Evolutionary conservation across 2,113 vertebrate species (phyloP).

Genomic region (Electrona antarctica): DNA sequence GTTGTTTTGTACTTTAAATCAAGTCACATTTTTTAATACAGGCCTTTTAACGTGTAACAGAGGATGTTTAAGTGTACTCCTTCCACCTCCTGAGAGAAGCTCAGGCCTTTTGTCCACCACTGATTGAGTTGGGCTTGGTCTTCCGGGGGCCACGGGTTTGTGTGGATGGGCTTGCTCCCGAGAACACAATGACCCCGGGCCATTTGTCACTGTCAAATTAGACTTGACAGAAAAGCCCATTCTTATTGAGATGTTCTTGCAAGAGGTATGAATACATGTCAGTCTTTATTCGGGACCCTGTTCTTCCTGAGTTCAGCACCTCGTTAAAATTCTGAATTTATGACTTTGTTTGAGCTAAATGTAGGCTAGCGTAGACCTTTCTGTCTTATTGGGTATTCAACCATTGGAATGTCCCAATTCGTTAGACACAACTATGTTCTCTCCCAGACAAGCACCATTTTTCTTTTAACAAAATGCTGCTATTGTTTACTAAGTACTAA

Average conservation of each 20-base stretch:
- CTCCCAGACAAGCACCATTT: not conserved
- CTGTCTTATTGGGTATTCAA: constrained; percentile 15
- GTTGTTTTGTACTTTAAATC: too few species aligned
- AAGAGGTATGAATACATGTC: constrained; percentile 18
- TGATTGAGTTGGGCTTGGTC: constrained; percentile 21
- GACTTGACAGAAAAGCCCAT: constrained; percentile 11
- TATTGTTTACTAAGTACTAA: constrained; percentile 48
- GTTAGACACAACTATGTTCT: not conserved
- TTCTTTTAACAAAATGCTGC: constrained; percentile 21
- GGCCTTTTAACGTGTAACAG: too few species aligned
- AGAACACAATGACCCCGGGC: constrained; percentile 19
- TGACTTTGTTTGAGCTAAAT: constrained; percentile 3
- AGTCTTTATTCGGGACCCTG: constrained; percentile 46
- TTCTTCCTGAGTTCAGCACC: constrained; percentile 22
- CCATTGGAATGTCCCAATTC: not conserved
- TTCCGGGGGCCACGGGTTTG: constrained; percentile 14
- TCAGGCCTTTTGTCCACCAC: not conserved
- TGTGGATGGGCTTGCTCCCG: constrained; percentile 18
- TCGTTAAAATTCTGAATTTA: constrained; percentile 31
- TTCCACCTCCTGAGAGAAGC: not conserved
- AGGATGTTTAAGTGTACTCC: too few species aligned
- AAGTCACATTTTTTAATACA: too few species aligned
- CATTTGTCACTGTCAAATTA: constrained; percentile 18
- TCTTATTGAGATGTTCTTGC: constrained; percentile 9
- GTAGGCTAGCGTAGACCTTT: not conserved